Evolutionary conservation across 1,140 invertebrate genomes (phyloP), one percentile per base, ranked within the genome.

Genomic region (Camponotus vicinus): DNA sequence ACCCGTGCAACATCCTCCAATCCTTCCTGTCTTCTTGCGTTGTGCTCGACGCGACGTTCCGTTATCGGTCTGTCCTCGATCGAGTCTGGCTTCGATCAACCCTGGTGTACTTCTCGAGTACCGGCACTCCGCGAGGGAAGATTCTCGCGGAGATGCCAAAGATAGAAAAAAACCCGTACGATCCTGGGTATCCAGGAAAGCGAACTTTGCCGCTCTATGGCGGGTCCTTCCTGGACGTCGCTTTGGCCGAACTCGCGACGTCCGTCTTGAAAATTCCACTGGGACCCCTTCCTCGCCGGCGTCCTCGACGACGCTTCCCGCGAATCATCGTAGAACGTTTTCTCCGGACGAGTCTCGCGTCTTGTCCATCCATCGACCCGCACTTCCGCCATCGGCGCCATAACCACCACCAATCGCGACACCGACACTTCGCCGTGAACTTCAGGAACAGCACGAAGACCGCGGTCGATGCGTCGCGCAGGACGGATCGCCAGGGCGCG

Each of bases 161-260:
- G 32, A 88, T 52, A 76, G 87, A 89, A 88, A 88, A 75, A 85
- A 80, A 86, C 57, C 87, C 45, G 75, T 75, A 79, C 86, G 61
- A 83, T 76, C 42, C 32, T 27, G 83, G 82, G 86, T 18, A 7
- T 21, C 15, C 40, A 80, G 63, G 77, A 80, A 57, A 69, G 45
- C 34, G 27, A 59, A 11, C 21, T 13, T 21, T 6, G 9, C 21
- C n/a, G 27, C 9, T 32, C 70, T 89, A 89, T 86, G 87, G 87
- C 70, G 87, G 87, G 0, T 89, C 87, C 49, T 88, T 86, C 37
- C 87, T 86, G 37, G 87, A 88, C 37, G 70, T 85, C 27, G 77
- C n/a, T 21, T 37, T 63, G 18, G 42, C 32, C 45, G 40, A 67
- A 18, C 3, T 66, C 32, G 55, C 37, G 42, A 66, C 27, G 32